Base-by-base conservation (phyloP, 1,140 invertebrate species). In the Drosophila kohkoa region DNA sequence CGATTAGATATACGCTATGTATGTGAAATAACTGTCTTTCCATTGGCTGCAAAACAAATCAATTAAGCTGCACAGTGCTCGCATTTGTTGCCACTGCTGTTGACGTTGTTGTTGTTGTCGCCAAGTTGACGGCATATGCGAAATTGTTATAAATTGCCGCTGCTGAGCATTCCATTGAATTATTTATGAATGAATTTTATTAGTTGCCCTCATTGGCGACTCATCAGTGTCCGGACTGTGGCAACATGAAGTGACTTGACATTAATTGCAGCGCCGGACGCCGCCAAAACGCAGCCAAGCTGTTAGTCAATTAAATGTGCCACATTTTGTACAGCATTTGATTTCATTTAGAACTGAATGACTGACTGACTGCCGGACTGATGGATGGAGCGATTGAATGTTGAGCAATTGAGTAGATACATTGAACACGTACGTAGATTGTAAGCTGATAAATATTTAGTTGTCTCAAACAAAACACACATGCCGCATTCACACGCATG, bases 181-280 rank as follows among this genome's bases (percentile, higher is more conserved):
- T 88, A 88, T 88, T 88, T 88, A 88, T 88, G 81, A 88, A 88
- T 88, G 83, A 88, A 87, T 88, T 87, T 87, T 87, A 87, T 87
- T 88, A 87, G 83, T 83, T 87, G 83, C 83, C 83, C 83, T 88
- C 83, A 87, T 87, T 87, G 83, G 77, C 80, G 81, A 81, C 83
- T 87, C 83, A 87, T 87, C 83, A 87, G 83, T 80, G 83, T 87
- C 83, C 69, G 77, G 63, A 75, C 79, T 80, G 82, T 79, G 79
- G 72, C 82, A 75, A 71, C 60, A 74, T 81, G 64, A 71, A 77
- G 77, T 81, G 73, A 75, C 62, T 82, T 59, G 80, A 69, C 72
- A 70, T 75, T 75, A 75, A 75, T 75, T 75, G 72, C 72, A 75
- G n/a, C 58, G 63, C 41, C 64, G 49, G 38, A 51, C 59, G 25